phyloP scores from a whole-genome alignment of 2,797 vertebrate genomes.

The Chloroceryle inda region DNA sequence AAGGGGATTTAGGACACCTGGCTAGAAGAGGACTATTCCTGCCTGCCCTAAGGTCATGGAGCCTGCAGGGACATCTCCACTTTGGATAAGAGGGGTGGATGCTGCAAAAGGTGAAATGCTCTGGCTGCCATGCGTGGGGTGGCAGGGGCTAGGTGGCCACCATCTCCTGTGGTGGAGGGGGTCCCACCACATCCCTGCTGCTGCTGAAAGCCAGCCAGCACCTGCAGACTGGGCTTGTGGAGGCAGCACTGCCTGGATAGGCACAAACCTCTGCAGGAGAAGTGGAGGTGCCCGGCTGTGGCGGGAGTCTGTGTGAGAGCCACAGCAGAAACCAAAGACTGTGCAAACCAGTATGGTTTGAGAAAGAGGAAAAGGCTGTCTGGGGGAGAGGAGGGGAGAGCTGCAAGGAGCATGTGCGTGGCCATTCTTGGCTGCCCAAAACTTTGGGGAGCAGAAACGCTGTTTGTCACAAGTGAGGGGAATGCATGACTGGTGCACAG shows the following conservation, averaged over 20 bases:
- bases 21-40: background rate
- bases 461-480: rapidly evolving
- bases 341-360: background rate
- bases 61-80: background rate
- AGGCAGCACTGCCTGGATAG: background rate
- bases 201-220: background rate
- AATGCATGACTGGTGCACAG: background rate
- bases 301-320: background rate
- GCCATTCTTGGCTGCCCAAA: background rate
- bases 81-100: background rate
- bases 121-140: rapidly evolving
- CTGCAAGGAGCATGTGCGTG: rapidly evolving
- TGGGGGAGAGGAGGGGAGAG: background rate
- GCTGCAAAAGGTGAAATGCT: background rate
- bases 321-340: background rate
- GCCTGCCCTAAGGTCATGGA: background rate
- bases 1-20: background rate
- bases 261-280: background rate
- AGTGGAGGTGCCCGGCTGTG: rapidly evolving
- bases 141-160: background rate
- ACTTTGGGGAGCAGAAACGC: background rate
- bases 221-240: rapidly evolving
- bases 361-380: background rate
- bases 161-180: background rate
- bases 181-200: rapidly evolving